Percentiles rank a stretch among this genome's conserved stretches.
Conservation (phyloP, 92 coral and sea anemone species). For the Hydrozoanthus gracilis region DNA sequence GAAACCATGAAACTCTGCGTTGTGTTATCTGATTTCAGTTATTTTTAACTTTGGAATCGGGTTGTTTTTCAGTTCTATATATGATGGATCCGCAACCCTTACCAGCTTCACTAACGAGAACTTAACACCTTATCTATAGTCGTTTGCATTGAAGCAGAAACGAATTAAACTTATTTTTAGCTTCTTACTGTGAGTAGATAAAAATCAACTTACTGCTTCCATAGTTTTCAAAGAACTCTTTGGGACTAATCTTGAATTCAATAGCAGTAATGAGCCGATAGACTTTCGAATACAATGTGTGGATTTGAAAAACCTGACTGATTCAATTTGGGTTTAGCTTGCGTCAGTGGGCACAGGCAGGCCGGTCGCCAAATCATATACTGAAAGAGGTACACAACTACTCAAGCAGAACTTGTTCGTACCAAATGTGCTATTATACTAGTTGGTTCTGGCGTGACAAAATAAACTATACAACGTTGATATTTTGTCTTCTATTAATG, state of each 20-base stretch:
- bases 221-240: conserved; percentile 21
- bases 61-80: not conserved
- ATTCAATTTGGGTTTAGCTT: too few species aligned
- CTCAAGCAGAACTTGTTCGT: not conserved
- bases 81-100: not conserved
- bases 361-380: too few species aligned
- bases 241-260: not conserved
- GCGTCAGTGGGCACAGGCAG: too few species aligned
- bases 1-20: not conserved
- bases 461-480: not conserved
- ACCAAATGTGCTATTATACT: not conserved
- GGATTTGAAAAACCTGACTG: conserved; percentile 27
- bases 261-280: conserved; percentile 36
- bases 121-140: not conserved
- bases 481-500: conserved; percentile 16
- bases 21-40: not conserved
- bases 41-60: not conserved
- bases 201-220: conserved; percentile 21
- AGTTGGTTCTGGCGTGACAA: conserved; percentile 29
- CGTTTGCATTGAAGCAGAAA: conserved; percentile 16
- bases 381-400: not conserved
- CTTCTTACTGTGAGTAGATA: conserved; percentile 8
- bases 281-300: conserved; percentile 38
- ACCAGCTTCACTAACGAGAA: too few species aligned
- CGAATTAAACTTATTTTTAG: not conserved